These are phyloP conservation scores for Percina caprodes DNA, from an alignment of 2,113 vertebrate species.

Conservation along the genomic window DNA sequence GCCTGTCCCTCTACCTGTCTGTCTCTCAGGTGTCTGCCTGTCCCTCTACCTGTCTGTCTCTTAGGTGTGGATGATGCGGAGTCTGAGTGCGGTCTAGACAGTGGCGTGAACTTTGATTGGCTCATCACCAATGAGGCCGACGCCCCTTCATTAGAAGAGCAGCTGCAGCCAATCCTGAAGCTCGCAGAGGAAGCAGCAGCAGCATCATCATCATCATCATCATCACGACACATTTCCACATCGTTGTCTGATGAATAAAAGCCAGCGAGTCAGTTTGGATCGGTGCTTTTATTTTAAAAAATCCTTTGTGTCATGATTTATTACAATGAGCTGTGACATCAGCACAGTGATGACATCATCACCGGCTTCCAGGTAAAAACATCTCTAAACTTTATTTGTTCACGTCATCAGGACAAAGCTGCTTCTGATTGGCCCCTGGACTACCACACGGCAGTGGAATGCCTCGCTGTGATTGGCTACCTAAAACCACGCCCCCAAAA, in stretches of 20 bases:
- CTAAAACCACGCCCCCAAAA: slow-evolving; percentile 16
- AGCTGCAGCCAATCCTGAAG: slow-evolving; percentile 83
- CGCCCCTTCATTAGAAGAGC: slow-evolving; percentile 72
- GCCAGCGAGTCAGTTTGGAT: background rate
- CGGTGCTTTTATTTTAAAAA: slow-evolving; percentile 81
- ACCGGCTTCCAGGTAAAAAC: slow-evolving; percentile 65
- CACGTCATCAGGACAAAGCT: slow-evolving; percentile 40
- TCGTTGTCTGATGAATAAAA: background rate
- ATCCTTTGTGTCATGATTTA: slow-evolving; percentile 69
- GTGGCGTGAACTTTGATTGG: slow-evolving; percentile 87
- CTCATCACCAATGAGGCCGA: slow-evolving; percentile 86
- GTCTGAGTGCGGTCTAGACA: slow-evolving; percentile 93
- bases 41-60: background rate
- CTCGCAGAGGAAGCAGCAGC: slow-evolving; percentile 52
- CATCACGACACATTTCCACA: no score
- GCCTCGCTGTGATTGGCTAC: slow-evolving; percentile 53
- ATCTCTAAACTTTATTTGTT: slow-evolving; percentile 49
- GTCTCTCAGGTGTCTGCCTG: background rate
- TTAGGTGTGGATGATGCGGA: slow-evolving; percentile 90
- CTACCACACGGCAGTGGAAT: slow-evolving; percentile 72
- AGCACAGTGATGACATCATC: slow-evolving; percentile 70
- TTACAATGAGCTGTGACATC: slow-evolving; percentile 76
- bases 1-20: background rate
- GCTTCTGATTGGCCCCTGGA: slow-evolving; percentile 56
- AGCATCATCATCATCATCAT: background rate